Conservation (phyloP, 2,797 vertebrate genomes). For the Pithecia hirsuta region DNA sequence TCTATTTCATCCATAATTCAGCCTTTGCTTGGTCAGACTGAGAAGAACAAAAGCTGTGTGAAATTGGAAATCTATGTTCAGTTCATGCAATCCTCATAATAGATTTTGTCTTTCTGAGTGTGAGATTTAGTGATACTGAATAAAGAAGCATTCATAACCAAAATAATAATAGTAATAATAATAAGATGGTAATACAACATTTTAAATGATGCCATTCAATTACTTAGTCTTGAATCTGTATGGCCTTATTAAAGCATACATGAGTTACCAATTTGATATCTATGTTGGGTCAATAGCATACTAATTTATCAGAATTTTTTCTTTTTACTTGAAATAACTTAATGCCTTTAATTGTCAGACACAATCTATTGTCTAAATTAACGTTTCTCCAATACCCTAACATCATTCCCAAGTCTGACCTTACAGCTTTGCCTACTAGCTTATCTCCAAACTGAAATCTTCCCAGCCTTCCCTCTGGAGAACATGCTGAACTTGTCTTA, state of each 20-base stretch:
- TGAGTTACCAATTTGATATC: background rate
- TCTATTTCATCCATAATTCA: background rate
- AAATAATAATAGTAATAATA: background rate
- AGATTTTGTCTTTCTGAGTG: constrained; percentile 2
- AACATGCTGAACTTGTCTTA: background rate
- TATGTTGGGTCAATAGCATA: background rate
- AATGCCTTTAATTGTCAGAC: background rate
- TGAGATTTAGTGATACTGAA: background rate
- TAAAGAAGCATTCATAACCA: background rate
- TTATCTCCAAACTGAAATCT: background rate
- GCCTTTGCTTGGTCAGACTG: background rate
- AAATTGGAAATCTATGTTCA: background rate
- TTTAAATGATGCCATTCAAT: background rate
- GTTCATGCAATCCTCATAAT: background rate
- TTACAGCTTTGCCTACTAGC: background rate
- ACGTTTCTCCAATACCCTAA: background rate
- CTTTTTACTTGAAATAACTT: background rate
- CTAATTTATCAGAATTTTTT: background rate
- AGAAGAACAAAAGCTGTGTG: background rate
- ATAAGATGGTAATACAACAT: background rate
- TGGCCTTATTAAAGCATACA: background rate
- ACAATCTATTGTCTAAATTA: background rate
- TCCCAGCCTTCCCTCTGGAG: background rate
- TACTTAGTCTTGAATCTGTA: background rate
- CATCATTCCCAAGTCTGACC: background rate